Evolutionary conservation across 2,113 vertebrate genomes (phyloP).

Genomic region (Istiophorus platypterus): DNA sequence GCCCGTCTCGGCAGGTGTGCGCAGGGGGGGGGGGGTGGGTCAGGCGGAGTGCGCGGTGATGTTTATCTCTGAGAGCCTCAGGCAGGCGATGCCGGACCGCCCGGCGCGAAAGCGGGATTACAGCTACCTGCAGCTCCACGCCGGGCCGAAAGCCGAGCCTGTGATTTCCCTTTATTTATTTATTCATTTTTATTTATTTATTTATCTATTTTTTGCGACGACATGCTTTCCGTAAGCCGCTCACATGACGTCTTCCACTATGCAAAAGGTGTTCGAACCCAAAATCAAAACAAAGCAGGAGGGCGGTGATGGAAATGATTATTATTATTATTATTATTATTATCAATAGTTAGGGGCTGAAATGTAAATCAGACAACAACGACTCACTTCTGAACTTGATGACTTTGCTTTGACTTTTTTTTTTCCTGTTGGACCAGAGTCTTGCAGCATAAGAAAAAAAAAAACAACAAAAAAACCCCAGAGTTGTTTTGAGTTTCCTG

Average conservation of each 20-base stretch:
- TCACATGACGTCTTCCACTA: constrained; percentile 39
- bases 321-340: constrained; percentile 21
- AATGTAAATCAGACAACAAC: constrained; percentile 4
- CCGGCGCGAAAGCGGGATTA: constrained; percentile 73
- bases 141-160: constrained; percentile 49
- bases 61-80: constrained; percentile 73
- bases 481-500: constrained; percentile 51
- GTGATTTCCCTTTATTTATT: too few species aligned
- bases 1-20: constrained; percentile 73
- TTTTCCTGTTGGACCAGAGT: constrained; percentile 16
- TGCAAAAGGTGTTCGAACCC: constrained; percentile 49
- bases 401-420: constrained; percentile 68
- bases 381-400: constrained; percentile 18
- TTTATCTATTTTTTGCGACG: too few species aligned
- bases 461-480: too few species aligned
- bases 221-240: constrained; percentile 63
- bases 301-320: background rate
- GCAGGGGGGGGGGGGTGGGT: constrained; percentile 75
- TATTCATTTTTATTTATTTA: too few species aligned
- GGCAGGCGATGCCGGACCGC: constrained; percentile 68
- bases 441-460: too few species aligned
- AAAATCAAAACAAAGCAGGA: too few species aligned
- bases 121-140: constrained; percentile 62
- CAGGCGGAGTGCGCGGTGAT: constrained; percentile 72
- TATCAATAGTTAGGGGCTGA: constrained; percentile 17